Conservation (phyloP, 2,113 vertebrate genomes). For the Microtus pennsylvanicus region DNA sequence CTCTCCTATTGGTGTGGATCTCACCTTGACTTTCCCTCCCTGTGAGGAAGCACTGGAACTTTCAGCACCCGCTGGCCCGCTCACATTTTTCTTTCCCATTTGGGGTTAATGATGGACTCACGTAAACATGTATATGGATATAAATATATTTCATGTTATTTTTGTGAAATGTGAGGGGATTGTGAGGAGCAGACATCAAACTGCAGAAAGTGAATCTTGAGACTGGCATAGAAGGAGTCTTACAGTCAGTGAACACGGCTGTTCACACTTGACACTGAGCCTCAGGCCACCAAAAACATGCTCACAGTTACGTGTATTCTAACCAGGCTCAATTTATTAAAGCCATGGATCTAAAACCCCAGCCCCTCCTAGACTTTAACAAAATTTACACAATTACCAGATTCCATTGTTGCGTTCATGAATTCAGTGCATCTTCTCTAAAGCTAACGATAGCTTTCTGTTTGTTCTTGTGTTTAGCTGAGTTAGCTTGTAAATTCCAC, state of each 20-base stretch:
- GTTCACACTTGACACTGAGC: background rate
- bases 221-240: background rate
- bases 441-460: constrained; percentile 18
- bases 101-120: background rate
- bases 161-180: background rate
- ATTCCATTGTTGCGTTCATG: background rate
- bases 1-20: background rate
- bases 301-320: background rate
- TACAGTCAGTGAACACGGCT: background rate
- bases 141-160: background rate
- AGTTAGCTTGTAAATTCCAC: constrained; percentile 46
- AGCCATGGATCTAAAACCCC: constrained; percentile 3
- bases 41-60: background rate
- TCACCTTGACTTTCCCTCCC: background rate
- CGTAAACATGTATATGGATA: background rate
- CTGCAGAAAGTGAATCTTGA: background rate
- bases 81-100: background rate
- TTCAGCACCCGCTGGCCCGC: background rate
- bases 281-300: background rate
- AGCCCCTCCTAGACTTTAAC: background rate
- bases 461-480: constrained; percentile 22
- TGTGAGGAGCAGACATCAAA: background rate
- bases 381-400: background rate
- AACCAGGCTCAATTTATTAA: constrained; percentile 14
- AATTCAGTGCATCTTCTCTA: background rate